Conservation (phyloP, 30 jellyfish, hydroid and myxozoan species). For the Aurelia sp. region DNA sequence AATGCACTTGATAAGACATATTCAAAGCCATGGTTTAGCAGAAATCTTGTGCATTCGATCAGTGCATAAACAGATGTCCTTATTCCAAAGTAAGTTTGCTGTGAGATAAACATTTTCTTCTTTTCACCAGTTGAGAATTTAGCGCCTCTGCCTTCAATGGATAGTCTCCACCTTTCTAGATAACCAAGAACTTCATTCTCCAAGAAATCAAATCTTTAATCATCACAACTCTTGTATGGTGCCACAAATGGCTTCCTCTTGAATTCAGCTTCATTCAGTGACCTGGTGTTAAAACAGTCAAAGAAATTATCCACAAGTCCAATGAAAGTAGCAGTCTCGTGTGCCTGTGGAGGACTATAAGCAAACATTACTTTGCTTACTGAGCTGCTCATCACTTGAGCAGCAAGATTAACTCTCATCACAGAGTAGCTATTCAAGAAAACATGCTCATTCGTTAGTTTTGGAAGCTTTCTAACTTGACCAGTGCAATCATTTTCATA, state of each 20-base stretch:
- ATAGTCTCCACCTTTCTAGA: conserved; percentile 3
- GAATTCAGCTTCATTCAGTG: not conserved
- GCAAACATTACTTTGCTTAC: conserved; percentile 6
- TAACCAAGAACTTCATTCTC: conserved; percentile 6
- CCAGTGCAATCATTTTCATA: conserved; percentile 12
- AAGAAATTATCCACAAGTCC: conserved; percentile 18
- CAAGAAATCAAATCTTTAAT: conserved; percentile 12
- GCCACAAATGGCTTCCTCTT: conserved; percentile 7
- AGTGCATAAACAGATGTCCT: conserved; percentile 20
- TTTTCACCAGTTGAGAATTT: conserved; percentile 15
- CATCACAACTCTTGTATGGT: conserved; percentile 19
- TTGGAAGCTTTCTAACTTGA: conserved; percentile 42
- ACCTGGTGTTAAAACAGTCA: conserved; percentile 21
- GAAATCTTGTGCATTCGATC: conserved; percentile 29
- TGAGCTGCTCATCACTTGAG: conserved; percentile 68
- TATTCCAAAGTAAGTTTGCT: conserved; percentile 55
- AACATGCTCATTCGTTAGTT: conserved; percentile 51
- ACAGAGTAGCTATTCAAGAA: conserved; percentile 41
- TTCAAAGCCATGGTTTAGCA: conserved; percentile 22
- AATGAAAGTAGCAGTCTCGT: conserved; percentile 29
- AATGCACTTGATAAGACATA: conserved; percentile 38
- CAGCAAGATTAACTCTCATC: conserved; percentile 67
- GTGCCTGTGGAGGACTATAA: conserved; percentile 23
- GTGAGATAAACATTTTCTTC: conserved; percentile 50
- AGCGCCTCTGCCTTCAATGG: not conserved